Conservation (phyloP, 92 coral and sea anemone genomes). For the Palythoa grandis region DNA sequence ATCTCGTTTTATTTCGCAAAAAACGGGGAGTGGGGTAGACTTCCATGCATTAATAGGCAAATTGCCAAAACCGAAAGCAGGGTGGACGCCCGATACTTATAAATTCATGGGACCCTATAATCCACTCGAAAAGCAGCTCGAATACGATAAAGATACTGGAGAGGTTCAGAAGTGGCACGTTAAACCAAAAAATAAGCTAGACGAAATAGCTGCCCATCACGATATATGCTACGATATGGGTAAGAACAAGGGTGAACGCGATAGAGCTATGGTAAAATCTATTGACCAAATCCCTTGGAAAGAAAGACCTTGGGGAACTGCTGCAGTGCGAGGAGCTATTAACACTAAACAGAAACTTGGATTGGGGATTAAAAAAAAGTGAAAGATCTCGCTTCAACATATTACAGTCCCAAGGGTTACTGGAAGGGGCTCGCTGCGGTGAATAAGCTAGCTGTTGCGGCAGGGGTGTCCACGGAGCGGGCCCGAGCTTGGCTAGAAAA, state of each 20-base stretch:
- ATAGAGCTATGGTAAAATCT: not conserved
- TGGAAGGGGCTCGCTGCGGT: slow-evolving; percentile 33
- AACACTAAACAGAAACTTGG: not conserved
- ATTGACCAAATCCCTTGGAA: not conserved
- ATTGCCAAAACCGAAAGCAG: not conserved
- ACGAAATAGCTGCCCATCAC: slow-evolving; percentile 8
- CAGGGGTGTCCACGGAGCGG: slow-evolving; percentile 6
- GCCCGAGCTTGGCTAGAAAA: slow-evolving; percentile 7
- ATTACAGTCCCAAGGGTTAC: slow-evolving; percentile 29
- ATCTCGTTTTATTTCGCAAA: too few relatives aligned
- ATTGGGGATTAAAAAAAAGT: too few relatives aligned
- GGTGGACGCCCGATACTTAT: not conserved
- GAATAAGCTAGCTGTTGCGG: slow-evolving; percentile 11
- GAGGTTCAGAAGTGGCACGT: not conserved
- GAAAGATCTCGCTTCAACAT: not conserved
- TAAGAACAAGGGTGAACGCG: not conserved
- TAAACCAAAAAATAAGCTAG: not conserved
- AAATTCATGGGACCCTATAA: not conserved
- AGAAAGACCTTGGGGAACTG: not conserved
- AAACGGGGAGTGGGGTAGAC: too few relatives aligned
- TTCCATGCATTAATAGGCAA: not conserved
- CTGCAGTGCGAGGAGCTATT: not conserved
- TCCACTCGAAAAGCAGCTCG: slow-evolving; percentile 25
- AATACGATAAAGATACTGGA: not conserved
- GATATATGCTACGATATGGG: slow-evolving; percentile 13